These are phyloP conservation scores for Notodonta dromedarius DNA, from an alignment of 2,888 invertebrate genomes.

Conservation along the genomic window DNA sequence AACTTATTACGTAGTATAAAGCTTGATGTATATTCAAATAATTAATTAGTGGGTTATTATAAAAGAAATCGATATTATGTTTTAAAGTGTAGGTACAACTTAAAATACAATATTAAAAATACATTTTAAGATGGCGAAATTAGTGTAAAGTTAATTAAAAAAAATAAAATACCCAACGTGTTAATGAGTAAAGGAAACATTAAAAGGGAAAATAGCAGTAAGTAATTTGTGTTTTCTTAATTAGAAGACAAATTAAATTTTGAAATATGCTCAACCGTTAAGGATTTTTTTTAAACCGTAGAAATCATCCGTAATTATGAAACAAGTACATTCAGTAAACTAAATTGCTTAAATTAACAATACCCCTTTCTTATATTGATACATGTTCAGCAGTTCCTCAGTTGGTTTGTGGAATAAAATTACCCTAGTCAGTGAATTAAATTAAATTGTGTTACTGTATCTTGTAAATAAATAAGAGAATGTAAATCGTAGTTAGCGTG, in stretches of 20 bases:
- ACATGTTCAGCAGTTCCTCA: slow-evolving; percentile 22
- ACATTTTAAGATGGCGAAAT: not conserved
- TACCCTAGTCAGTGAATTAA: slow-evolving; percentile 52
- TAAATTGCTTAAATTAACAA: not conserved
- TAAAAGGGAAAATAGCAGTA: slow-evolving; percentile 7
- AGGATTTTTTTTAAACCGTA: not conserved
- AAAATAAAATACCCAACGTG: not conserved
- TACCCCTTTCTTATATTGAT: slow-evolving; percentile 17
- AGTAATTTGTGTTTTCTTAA: slow-evolving; percentile 6
- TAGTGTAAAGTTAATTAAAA: slow-evolving; percentile 9
- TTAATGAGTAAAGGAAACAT: slow-evolving; percentile 9
- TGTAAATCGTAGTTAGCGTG: slow-evolving; percentile 72
- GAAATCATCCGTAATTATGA: not conserved
- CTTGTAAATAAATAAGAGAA: slow-evolving; percentile 69
- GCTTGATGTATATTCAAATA: slow-evolving; percentile 18
- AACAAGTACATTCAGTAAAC: not conserved
- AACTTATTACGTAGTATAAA: slow-evolving; percentile 74
- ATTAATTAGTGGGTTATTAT: slow-evolving; percentile 22
- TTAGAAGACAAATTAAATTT: not conserved
- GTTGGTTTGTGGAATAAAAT: slow-evolving; percentile 37
- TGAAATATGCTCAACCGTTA: not conserved
- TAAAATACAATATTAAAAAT: not conserved
- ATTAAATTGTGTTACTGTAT: slow-evolving; percentile 58
- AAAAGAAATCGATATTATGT: not conserved
- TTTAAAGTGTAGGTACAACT: not conserved